These are phyloP conservation scores for Heliconius ethilla DNA, from an alignment of 2,888 invertebrate genomes.

Conservation along the genomic window DNA sequence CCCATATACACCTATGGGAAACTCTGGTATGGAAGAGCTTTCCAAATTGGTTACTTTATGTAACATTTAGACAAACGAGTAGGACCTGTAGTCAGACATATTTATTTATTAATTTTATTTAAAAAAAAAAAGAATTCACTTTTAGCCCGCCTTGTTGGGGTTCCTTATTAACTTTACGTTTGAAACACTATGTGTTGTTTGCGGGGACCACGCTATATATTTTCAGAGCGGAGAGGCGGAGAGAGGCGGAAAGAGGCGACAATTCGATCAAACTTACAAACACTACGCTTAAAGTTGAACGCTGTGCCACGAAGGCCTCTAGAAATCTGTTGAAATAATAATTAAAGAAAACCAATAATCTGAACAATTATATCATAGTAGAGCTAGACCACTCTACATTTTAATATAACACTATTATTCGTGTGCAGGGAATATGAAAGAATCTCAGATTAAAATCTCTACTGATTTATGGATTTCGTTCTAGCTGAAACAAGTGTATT, in stretches of 20 bases:
- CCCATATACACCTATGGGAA: neutral
- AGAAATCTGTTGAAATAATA: neutral
- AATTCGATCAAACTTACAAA: too few relatives aligned
- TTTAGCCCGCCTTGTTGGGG: too few relatives aligned
- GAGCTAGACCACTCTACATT: constrained; percentile 40
- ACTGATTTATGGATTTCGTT: constrained; percentile 75
- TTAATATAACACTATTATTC: constrained; percentile 49
- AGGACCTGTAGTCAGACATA: too few relatives aligned
- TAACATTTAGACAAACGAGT: neutral
- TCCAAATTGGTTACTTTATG: neutral
- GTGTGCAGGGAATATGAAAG: constrained; percentile 60
- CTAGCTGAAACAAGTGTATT: constrained; percentile 65
- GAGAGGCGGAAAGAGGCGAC: too few relatives aligned
- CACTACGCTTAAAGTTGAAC: too few relatives aligned
- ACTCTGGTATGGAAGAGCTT: neutral
- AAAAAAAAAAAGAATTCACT: too few relatives aligned
- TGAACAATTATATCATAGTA: neutral
- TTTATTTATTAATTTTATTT: too few relatives aligned
- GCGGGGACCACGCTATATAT: too few relatives aligned
- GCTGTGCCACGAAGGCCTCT: too few relatives aligned
- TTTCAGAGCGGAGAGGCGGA: too few relatives aligned
- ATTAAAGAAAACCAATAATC: neutral
- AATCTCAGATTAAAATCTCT: constrained; percentile 62
- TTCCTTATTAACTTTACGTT: too few relatives aligned
- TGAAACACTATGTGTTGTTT: too few relatives aligned